Conservation (phyloP, 2,888 invertebrate genomes). For the Diarsia dahlii region DNA sequence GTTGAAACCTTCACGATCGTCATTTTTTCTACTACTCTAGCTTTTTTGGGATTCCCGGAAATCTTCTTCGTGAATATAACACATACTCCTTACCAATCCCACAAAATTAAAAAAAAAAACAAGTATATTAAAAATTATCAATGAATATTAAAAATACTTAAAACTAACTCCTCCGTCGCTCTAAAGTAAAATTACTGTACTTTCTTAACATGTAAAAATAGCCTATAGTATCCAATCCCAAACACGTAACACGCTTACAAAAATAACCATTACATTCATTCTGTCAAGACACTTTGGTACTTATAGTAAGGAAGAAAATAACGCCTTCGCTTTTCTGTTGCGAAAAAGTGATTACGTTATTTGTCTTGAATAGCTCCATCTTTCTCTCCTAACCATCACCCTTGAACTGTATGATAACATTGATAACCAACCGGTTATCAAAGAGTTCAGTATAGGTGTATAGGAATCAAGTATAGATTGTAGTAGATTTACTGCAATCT, state of each 20-base stretch:
- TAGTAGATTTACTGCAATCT: no score
- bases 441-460: no score
- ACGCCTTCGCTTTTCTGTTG: background rate
- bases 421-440: no score
- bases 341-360: conserved; percentile 9
- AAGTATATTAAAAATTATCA: background rate
- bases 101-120: conserved; percentile 20
- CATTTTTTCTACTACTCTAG: background rate
- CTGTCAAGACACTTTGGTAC: conserved; percentile 50
- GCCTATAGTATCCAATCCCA: conserved; percentile 3
- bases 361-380: background rate
- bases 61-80: background rate
- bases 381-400: background rate
- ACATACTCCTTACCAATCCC: background rate
- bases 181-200: conserved; percentile 35
- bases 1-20: background rate
- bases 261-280: conserved; percentile 3
- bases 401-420: background rate
- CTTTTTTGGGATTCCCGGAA: background rate
- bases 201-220: background rate
- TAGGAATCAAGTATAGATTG: background rate
- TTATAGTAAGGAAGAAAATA: background rate
- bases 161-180: conserved; percentile 5
- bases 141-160: conserved; percentile 26
- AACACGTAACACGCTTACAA: background rate